Conservation (phyloP, 2,888 invertebrate species). For the Monochamus alternatus region DNA sequence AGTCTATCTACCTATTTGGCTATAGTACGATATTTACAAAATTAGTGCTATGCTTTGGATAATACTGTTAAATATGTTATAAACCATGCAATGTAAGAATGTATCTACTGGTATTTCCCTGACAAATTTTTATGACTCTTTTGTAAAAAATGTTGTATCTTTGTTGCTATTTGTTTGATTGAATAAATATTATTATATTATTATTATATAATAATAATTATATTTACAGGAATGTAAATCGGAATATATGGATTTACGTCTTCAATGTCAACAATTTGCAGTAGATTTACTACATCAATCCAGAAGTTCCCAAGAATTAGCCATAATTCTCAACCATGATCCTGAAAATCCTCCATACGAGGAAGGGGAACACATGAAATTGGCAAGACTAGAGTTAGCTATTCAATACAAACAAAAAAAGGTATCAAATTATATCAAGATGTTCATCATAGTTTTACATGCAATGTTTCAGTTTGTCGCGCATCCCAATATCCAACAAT, state of each 20-base stretch:
- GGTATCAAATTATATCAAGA: constrained; percentile 71
- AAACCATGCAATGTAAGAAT: too few species aligned
- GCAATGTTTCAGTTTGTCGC: constrained; percentile 70
- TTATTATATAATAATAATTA: background rate
- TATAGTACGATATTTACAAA: too few species aligned
- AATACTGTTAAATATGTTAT: too few species aligned
- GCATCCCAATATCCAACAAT: constrained; percentile 96
- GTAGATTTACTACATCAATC: constrained; percentile 93
- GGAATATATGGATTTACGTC: constrained; percentile 90
- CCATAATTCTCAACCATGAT: constrained; percentile 94
- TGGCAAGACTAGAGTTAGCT: constrained; percentile 90
- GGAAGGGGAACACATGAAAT: constrained; percentile 87
- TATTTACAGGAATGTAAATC: constrained; percentile 84
- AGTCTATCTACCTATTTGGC: too few species aligned
- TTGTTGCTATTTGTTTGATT: too few species aligned
- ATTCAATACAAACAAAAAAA: constrained; percentile 96
- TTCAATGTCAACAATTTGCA: constrained; percentile 91
- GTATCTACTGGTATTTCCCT: too few species aligned
- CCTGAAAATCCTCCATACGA: constrained; percentile 81
- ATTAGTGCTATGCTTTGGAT: too few species aligned
- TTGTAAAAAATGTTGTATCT: too few species aligned
- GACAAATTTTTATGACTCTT: too few species aligned
- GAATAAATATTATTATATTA: too few species aligned
- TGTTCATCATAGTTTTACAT: constrained; percentile 21
- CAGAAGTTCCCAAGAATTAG: constrained; percentile 92